Conservation (phyloP, 2,113 vertebrate genomes). For the Oreochromis aureus region DNA sequence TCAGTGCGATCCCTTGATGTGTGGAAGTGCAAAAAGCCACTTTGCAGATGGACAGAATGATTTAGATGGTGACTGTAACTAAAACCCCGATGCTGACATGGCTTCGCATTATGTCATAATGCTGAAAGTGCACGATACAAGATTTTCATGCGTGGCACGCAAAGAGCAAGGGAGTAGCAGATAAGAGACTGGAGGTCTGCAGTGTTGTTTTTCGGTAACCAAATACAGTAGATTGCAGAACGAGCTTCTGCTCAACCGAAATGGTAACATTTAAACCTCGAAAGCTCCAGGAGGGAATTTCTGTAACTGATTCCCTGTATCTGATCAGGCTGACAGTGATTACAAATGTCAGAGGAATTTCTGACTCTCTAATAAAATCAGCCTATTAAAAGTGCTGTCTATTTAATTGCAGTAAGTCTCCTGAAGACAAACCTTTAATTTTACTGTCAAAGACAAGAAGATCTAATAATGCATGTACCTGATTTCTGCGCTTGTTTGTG, state of each 20-base stretch:
- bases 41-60: background rate
- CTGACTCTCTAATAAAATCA: background rate
- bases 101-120: constrained; percentile 2
- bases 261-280: background rate
- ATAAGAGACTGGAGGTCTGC: background rate
- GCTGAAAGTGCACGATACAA: background rate
- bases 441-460: background rate
- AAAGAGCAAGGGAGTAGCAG: background rate
- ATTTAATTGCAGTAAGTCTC: background rate
- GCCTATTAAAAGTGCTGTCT: background rate
- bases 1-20: constrained; percentile 6
- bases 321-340: background rate
- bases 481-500: background rate
- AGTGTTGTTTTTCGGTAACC: background rate
- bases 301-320: background rate
- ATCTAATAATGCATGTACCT: background rate
- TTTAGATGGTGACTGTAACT: constrained; percentile 41
- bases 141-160: background rate
- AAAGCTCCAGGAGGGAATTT: background rate
- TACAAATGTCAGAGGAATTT: background rate
- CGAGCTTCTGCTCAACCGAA: background rate
- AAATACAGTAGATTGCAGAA: background rate
- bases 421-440: background rate
- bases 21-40: background rate
- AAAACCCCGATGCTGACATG: constrained; percentile 8